phyloP scores from a whole-genome alignment of 2,888 invertebrate genomes.

The Cryptophagus acutangulus region DNA sequence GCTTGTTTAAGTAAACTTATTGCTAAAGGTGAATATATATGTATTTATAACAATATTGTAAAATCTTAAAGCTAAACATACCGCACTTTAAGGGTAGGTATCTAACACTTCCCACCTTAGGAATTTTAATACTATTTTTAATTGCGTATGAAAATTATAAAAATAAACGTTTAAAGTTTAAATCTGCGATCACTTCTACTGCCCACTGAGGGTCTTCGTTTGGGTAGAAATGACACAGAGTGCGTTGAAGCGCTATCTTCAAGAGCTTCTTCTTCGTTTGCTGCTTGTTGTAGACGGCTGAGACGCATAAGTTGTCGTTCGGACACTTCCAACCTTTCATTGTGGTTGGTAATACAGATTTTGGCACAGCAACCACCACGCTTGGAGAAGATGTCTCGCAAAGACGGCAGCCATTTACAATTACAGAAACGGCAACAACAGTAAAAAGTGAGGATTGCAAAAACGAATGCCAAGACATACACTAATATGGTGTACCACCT shows the following conservation, averaged over 20 bases:
- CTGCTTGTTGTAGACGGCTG: neutral
- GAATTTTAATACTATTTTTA: neutral
- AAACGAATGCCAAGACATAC: neutral
- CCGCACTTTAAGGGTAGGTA: no score
- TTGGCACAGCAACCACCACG: neutral
- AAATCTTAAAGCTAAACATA: no score
- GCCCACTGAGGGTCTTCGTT: conserved; percentile 1
- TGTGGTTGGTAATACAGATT: neutral
- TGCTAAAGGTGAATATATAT: no score
- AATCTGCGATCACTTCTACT: neutral
- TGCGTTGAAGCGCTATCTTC: neutral
- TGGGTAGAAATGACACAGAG: neutral
- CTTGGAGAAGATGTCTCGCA: neutral
- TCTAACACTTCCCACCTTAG: conserved; percentile 3
- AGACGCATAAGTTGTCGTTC: neutral
- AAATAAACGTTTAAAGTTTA: neutral
- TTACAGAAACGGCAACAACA: neutral
- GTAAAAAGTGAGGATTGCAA: neutral
- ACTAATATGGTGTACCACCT: conserved; percentile 8
- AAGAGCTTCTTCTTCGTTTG: neutral
- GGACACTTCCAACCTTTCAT: neutral
- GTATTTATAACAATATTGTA: no score
- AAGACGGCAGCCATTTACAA: neutral
- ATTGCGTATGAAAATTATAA: neutral
- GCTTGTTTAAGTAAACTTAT: no score